phyloP scores from a whole-genome alignment of 2,113 vertebrate genomes.

The Zootoca vivipara region DNA sequence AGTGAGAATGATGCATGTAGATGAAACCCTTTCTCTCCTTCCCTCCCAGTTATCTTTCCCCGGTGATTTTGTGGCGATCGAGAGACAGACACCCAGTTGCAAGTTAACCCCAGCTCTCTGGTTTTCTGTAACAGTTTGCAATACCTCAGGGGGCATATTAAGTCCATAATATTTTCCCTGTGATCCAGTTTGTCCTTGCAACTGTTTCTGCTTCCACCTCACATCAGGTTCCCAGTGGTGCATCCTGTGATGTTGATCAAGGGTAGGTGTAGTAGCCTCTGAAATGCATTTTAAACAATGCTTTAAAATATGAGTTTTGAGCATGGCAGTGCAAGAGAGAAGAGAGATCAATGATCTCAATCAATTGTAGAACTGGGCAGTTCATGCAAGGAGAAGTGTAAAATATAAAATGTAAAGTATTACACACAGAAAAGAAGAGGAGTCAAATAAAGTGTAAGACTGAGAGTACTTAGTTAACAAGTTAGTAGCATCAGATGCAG shows the following conservation, averaged over 20 bases:
- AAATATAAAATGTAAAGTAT: neutral
- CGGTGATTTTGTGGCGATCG: neutral
- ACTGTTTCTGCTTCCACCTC: neutral
- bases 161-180: neutral
- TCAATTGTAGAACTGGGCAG: neutral
- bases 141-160: neutral
- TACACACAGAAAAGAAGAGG: neutral
- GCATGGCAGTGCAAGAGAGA: neutral
- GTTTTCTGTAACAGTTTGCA: neutral
- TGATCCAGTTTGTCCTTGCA: neutral
- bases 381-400: neutral
- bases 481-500: neutral
- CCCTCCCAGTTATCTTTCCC: neutral
- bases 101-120: neutral
- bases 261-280: neutral
- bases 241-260: neutral
- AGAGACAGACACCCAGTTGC: neutral
- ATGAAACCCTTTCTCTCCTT: neutral
- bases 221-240: neutral
- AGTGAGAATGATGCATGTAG: neutral
- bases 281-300: neutral
- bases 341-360: neutral
- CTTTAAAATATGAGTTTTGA: neutral
- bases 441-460: neutral
- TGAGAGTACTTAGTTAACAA: neutral